phyloP scores from a whole-genome alignment of 2,888 invertebrate species.

The Malachius bipustulatus region DNA sequence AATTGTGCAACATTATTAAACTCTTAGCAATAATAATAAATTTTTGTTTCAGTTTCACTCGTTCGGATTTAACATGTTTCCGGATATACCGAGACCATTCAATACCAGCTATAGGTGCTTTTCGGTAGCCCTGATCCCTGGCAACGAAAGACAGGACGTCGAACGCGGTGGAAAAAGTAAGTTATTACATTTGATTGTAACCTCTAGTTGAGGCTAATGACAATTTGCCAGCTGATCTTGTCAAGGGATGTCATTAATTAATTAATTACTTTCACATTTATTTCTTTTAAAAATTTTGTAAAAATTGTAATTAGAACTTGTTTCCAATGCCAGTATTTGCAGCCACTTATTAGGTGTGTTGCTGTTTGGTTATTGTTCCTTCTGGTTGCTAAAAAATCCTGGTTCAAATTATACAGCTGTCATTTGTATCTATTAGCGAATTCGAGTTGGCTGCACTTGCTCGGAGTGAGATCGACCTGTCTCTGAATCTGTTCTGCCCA shows the following conservation, averaged over 20 bases:
- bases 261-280: too few species aligned
- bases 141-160: slow-evolving; percentile 86
- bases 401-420: too few species aligned
- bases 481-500: too few species aligned
- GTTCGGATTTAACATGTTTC: slow-evolving; percentile 84
- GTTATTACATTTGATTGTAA: slow-evolving; percentile 21
- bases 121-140: slow-evolving; percentile 91
- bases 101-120: slow-evolving; percentile 80
- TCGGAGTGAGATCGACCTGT: too few species aligned
- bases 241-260: background rate
- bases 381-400: too few species aligned
- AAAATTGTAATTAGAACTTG: too few species aligned
- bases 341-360: slow-evolving; percentile 1
- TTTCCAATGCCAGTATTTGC: too few species aligned
- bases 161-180: slow-evolving; percentile 95
- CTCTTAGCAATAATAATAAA: too few species aligned
- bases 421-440: too few species aligned
- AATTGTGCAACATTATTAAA: too few species aligned
- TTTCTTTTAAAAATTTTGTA: too few species aligned
- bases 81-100: slow-evolving; percentile 69
- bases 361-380: slow-evolving; percentile 6
- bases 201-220: slow-evolving; percentile 3
- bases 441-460: too few species aligned
- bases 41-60: slow-evolving; percentile 47
- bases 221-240: background rate